Base-by-base conservation (phyloP, 2,113 vertebrate genomes). In the Calidris pygmaea region DNA sequence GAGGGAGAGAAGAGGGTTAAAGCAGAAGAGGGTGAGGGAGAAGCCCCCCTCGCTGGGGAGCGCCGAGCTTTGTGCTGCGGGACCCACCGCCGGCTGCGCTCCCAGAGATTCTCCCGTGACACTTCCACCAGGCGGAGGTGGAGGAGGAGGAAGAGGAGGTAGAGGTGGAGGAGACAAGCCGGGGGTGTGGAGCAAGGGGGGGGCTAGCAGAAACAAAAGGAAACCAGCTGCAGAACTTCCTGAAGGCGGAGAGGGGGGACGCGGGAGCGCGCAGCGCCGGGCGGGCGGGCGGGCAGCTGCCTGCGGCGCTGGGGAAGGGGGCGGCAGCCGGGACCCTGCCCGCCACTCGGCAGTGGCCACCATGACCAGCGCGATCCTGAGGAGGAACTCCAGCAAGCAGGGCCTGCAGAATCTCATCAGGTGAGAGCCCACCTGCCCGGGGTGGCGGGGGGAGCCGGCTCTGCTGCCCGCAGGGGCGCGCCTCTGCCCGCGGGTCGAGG, bases 391-490 rank as follows among this genome's bases (percentile, higher is more conserved):
- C 92, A 98, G 98, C 97, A 98, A 96, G 60, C 97, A 98, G 97
- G 98, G 98, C 87, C 97, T 98, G 95, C 98, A 99, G 95, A 98
- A 98, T 95, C 98, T 99, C 90, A 97, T 98, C 87, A 98, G 98
- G 99, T 99, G 97, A 98, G 98, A 90, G 55, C 80, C 85, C 77
- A 93, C 95, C 67, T 93, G 87, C 92, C 92, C 58, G 47, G 13
- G 32, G 56, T 6, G 56, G 32, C 14, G 12, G 78, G 79, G 50
- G 14, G 6, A 14, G 16, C 71, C 48, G 9, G 93, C 65, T 32
- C 19, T 39, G 58, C 65, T 41, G 52, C 59, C 76, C 55, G 58
- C 62, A 26, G 37, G 55, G n/a, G 53, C 26, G 71, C 45, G 53
- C 39, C 39, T 24, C 75, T 26, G 75, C 21, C 60, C 48, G 48